Evolutionary conservation across 1,140 invertebrate genomes (phyloP).

Genomic region (Scaptomyza hsui): DNA sequence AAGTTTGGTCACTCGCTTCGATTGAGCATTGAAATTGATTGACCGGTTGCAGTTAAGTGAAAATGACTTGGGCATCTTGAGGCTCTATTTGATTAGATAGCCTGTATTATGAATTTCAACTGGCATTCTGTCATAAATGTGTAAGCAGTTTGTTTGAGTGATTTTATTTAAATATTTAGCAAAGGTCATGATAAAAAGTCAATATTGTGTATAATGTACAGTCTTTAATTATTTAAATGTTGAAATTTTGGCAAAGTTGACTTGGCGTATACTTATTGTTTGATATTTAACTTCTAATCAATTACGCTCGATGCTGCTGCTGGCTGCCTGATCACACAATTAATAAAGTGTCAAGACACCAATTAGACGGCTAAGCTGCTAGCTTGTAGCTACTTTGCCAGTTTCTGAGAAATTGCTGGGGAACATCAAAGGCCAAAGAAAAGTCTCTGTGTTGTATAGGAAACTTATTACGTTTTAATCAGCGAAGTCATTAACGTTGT

Average conservation of each 20-base stretch:
- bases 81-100: constrained; percentile 42
- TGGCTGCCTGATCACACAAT: constrained; percentile 3
- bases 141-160: constrained; percentile 6
- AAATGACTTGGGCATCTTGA: constrained; percentile 25
- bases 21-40: constrained; percentile 25
- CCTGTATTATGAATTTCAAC: constrained; percentile 7
- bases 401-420: background rate
- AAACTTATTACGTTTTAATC: constrained; percentile 58
- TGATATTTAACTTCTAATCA: constrained; percentile 5
- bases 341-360: constrained; percentile 14
- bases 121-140: constrained; percentile 22
- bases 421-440: constrained; percentile 27
- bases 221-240: too few relatives aligned
- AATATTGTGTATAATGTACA: background rate
- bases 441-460: background rate
- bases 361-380: constrained; percentile 23
- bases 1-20: constrained; percentile 35
- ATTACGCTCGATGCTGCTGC: constrained; percentile 9
- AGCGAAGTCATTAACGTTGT: constrained; percentile 68
- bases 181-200: background rate
- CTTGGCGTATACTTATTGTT: constrained; percentile 29
- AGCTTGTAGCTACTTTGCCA: constrained; percentile 9
- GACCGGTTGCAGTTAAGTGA: constrained; percentile 33
- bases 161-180: constrained; percentile 1
- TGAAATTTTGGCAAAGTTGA: background rate